These are phyloP conservation scores for Achlya flavicornis DNA, from an alignment of 2,888 invertebrate species.

Conservation along the genomic window DNA sequence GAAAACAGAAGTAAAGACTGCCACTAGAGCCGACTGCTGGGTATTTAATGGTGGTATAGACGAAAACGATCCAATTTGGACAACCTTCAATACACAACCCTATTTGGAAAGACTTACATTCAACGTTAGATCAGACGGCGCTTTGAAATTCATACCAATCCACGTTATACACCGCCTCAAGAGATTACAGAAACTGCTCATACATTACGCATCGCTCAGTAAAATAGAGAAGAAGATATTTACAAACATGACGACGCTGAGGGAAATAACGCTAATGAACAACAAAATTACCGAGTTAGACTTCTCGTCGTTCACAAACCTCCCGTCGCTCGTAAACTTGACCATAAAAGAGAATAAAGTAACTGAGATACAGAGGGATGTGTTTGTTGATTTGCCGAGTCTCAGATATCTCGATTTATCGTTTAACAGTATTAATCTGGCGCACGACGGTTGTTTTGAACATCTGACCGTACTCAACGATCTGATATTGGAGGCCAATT, in stretches of 20 bases:
- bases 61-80: conserved; percentile 89
- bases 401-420: conserved; percentile 91
- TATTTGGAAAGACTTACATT: conserved; percentile 87
- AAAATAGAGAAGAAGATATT: conserved; percentile 89
- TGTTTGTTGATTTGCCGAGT: conserved; percentile 89
- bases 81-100: conserved; percentile 88
- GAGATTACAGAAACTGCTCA: conserved; percentile 86
- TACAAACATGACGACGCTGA: conserved; percentile 88
- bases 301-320: conserved; percentile 88
- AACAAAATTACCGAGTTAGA: conserved; percentile 88
- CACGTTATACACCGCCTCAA: conserved; percentile 86
- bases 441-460: conserved; percentile 93
- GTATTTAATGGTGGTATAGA: conserved; percentile 88
- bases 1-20: conserved; percentile 79
- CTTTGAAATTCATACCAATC: conserved; percentile 88
- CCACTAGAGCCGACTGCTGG: conserved; percentile 90
- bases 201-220: conserved; percentile 89
- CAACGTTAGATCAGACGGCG: conserved; percentile 87
- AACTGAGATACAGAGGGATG: conserved; percentile 88
- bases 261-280: conserved; percentile 87
- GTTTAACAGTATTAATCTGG: conserved; percentile 92
- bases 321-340: conserved; percentile 87
- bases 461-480: conserved; percentile 89
- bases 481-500: conserved; percentile 91
- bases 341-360: conserved; percentile 91